These are phyloP conservation scores for Mylabris sibirica DNA, from an alignment of 2,888 invertebrate species.

Conservation along the genomic window DNA sequence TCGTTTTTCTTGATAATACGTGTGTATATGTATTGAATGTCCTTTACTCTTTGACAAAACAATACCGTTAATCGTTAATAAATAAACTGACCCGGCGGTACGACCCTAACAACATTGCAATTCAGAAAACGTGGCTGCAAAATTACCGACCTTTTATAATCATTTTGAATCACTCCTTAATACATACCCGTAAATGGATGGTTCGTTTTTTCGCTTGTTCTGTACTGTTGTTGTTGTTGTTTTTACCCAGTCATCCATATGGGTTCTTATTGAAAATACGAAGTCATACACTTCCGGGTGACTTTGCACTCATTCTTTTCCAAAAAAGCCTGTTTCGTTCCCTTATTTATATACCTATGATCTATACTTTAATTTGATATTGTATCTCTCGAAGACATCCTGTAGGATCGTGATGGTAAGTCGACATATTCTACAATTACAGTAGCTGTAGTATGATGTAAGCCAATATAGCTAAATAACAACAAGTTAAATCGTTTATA, in stretches of 20 bases:
- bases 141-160: conserved; percentile 8
- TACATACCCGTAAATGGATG: conserved; percentile 7
- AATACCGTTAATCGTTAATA: conserved; percentile 14
- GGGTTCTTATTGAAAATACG: neutral
- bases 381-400: neutral
- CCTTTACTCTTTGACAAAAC: conserved; percentile 8
- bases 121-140: conserved; percentile 9
- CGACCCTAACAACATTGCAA: conserved; percentile 5
- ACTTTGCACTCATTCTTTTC: neutral
- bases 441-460: neutral
- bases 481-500: conserved; percentile 5
- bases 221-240: neutral
- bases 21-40: neutral
- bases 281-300: neutral
- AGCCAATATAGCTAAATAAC: neutral
- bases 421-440: neutral
- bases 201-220: neutral
- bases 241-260: neutral
- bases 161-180: conserved; percentile 7
- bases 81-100: conserved; percentile 8
- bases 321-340: neutral
- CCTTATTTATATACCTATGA: neutral
- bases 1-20: neutral
- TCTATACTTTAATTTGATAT: neutral
- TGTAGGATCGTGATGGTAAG: neutral